Percentiles rank a stretch among this genome's conserved stretches.
Conservation (phyloP, 92 coral and sea anemone genomes). For the Epizoanthus rinbou region DNA sequence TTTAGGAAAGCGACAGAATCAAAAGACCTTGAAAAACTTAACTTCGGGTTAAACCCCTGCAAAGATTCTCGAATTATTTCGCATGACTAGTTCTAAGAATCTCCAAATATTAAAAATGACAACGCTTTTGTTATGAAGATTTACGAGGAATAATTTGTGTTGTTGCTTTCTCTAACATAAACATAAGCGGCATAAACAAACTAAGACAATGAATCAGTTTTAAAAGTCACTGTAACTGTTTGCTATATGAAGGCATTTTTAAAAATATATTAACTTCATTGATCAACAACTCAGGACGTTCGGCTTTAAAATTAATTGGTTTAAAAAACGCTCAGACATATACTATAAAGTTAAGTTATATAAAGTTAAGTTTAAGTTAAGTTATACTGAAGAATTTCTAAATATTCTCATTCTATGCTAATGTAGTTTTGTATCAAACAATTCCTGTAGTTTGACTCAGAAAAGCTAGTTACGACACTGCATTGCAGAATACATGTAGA, state of each 20-base stretch:
- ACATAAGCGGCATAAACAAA: neutral
- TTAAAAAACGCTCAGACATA: too few relatives aligned
- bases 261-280: too few relatives aligned
- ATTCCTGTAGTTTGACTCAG: too few relatives aligned
- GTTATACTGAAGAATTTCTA: too few relatives aligned
- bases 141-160: neutral
- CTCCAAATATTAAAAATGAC: constrained; percentile 4
- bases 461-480: too few relatives aligned
- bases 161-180: neutral
- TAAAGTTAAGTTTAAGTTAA: too few relatives aligned
- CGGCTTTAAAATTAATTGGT: too few relatives aligned
- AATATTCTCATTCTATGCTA: too few relatives aligned
- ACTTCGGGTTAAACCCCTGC: neutral
- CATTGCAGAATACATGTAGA: too few relatives aligned
- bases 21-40: neutral
- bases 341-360: too few relatives aligned
- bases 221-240: neutral
- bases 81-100: neutral
- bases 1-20: neutral
- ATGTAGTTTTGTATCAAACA: too few relatives aligned
- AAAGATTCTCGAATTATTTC: neutral
- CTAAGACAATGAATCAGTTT: neutral
- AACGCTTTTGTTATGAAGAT: neutral
- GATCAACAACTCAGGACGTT: too few relatives aligned
- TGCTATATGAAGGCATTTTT: neutral